Conservation (phyloP, 2,888 invertebrate genomes). For the Furcula furcula region DNA sequence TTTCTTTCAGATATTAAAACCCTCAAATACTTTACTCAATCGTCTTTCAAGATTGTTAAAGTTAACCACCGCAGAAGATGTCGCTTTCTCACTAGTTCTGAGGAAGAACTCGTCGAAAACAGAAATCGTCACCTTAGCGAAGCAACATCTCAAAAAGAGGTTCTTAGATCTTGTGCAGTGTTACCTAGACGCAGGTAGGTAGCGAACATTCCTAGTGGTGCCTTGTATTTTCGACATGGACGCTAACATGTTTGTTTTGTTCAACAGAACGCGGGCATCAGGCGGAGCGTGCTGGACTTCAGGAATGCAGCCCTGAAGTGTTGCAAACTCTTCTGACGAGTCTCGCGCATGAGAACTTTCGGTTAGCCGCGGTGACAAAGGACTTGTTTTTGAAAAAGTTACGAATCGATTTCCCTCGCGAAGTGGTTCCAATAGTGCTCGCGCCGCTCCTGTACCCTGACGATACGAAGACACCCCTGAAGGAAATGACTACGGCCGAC, state of each 20-base stretch:
- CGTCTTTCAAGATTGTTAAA: slow-evolving; percentile 93
- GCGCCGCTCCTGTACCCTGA: slow-evolving; percentile 93
- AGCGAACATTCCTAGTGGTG: neutral
- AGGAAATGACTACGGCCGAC: slow-evolving; percentile 84
- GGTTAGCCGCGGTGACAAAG: slow-evolving; percentile 87
- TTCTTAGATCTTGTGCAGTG: slow-evolving; percentile 92
- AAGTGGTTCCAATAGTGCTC: slow-evolving; percentile 93
- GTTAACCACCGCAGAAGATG: slow-evolving; percentile 94
- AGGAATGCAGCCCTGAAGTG: slow-evolving; percentile 95
- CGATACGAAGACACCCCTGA: slow-evolving; percentile 85
- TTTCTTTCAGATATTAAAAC: slow-evolving; percentile 86
- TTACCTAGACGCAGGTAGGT: slow-evolving; percentile 90
- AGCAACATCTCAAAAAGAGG: slow-evolving; percentile 90
- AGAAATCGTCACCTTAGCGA: slow-evolving; percentile 88
- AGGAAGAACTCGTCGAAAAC: slow-evolving; percentile 89
- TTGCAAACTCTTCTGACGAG: slow-evolving; percentile 89
- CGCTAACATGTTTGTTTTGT: slow-evolving; percentile 9
- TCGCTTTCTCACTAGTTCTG: slow-evolving; percentile 93
- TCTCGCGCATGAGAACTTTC: slow-evolving; percentile 83
- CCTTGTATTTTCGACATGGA: slow-evolving; percentile 2
- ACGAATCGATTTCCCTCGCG: slow-evolving; percentile 93
- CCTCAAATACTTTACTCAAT: slow-evolving; percentile 89
- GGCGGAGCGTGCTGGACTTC: slow-evolving; percentile 90
- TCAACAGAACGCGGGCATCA: slow-evolving; percentile 83
- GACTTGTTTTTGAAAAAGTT: slow-evolving; percentile 91